Evolutionary conservation across 2,113 vertebrate species (phyloP), one percentile per base, ranked within the genome.

Genomic region (Bombycilla garrulus): DNA sequence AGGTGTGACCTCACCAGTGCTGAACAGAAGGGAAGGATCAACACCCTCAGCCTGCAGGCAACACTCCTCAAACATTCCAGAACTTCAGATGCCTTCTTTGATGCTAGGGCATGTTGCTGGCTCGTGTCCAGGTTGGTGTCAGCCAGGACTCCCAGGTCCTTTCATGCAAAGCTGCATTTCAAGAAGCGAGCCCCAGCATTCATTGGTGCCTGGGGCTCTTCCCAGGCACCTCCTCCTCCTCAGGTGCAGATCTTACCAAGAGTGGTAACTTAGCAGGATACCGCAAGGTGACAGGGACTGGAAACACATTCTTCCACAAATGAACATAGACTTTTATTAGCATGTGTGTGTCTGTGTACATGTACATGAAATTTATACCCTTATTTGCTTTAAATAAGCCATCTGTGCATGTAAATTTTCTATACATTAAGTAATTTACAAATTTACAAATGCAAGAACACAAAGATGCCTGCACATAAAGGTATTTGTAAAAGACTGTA

Each of bases 21-120:
- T 64, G 23, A 76, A 8, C 10, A 85, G 13, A 81, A 8, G 4
- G 12, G 15, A 54, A 83, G 11, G 25, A 67, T 66, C 42, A 45
- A 5, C 9, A 11, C 6, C 2, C 24, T 84, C 0, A 0, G 8
- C 20, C 10, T 54, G 9, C 10, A 62, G 47, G 18, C 35, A 50
- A 12, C 24, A 12, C 19, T 31, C 11, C 28, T 66, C 22, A 22
- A 6, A 35, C 20, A 71, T 15, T 11, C 9, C 1, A 1, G 25
- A 33, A 28, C 5, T 10, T 6, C 6, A 5, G 23, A 33, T 3
- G 0, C 5, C 21, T 29, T 42, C 26, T 44, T 25, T 26, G 36
- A 14, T 26, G 11, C 11, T 57, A 78, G 24, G 18, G 9, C 12
- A 4, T 3, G 1, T 8, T 44, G 10, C 14, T 22, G 21, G 33